Base-by-base conservation (phyloP, 2,113 vertebrate genomes). In the Silurus glanis region DNA sequence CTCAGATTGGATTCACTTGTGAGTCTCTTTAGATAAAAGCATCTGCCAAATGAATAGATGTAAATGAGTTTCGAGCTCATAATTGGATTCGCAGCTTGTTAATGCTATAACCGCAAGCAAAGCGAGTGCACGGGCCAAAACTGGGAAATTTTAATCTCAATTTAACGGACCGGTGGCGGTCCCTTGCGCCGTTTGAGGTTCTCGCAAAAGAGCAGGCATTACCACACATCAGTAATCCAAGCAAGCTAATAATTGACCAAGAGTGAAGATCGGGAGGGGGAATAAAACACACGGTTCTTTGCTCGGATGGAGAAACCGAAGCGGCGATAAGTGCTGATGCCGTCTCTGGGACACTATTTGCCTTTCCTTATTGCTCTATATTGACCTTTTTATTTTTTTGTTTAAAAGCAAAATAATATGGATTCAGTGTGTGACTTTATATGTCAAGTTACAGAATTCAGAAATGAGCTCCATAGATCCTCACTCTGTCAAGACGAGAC, bases 191-290 rank as follows among this genome's bases (percentile, higher is more conserved):
- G 37, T 28, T 28, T 37, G n/a, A 61, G 47, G 47, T 61, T n/a
- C 59, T 76, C 25, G 23, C 51, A 28, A 71, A 61, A 67, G 67
- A 72, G 59, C 55, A 12, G 37, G 51, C 14, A 13, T 82, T 81
- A n/a, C 66, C 72, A 37, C 85, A 86, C 80, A 76, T 83, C 69
- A 76, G 85, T 72, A 75, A 86, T 82, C 28, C 85, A 16, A 82
- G 72, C 80, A 82, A 51, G 67, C 69, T 86, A 75, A 85, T 85
- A 58, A 85, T 67, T 80, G 84, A 9, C 53, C 45, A 28, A 67
- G 75, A 66, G 51, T 51, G 17, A 23, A 28, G 55, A 53, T 78
- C 12, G 13, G 53, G 72, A 85, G 69, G 58, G 37, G 37, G 37
- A 37, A 37, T 37, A 67, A 79, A 85, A 23, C 23, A 62, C 10